A percentile compares a stretch with the other conserved stretches of the same genome.
These are phyloP conservation scores for Cichladusa arquata DNA, from an alignment of 2,113 vertebrate genomes.

Conservation along the genomic window DNA sequence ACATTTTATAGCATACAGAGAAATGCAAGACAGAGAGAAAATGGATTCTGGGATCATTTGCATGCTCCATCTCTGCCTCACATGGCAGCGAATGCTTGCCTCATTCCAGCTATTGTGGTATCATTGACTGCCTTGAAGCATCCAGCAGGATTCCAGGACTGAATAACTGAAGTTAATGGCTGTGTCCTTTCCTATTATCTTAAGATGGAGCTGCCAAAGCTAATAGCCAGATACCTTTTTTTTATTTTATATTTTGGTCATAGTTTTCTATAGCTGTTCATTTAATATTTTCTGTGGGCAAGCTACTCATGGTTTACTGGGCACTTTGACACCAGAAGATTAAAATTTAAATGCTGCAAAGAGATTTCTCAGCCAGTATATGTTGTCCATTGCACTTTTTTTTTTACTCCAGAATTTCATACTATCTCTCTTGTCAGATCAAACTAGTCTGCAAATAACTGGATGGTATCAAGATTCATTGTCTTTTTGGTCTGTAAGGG, in stretches of 20 bases:
- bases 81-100: background rate
- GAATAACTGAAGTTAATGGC: background rate
- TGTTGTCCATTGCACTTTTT: background rate
- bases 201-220: background rate
- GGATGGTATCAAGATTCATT: background rate
- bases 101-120: background rate
- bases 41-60: background rate
- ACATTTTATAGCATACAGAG: background rate
- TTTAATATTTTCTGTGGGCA: background rate
- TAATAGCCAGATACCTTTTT: background rate
- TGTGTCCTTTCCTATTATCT: background rate
- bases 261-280: background rate
- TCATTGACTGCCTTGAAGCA: background rate
- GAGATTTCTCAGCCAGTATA: background rate
- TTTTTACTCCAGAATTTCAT: background rate
- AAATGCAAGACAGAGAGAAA: background rate
- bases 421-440: background rate
- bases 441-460: background rate
- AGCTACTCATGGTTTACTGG: background rate
- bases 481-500: background rate
- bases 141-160: background rate
- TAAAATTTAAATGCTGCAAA: background rate
- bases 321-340: background rate
- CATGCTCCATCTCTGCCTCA: background rate
- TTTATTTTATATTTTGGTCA: background rate